Base-by-base conservation (phyloP, 2,113 vertebrate species). In the Athene cunicularia region DNA sequence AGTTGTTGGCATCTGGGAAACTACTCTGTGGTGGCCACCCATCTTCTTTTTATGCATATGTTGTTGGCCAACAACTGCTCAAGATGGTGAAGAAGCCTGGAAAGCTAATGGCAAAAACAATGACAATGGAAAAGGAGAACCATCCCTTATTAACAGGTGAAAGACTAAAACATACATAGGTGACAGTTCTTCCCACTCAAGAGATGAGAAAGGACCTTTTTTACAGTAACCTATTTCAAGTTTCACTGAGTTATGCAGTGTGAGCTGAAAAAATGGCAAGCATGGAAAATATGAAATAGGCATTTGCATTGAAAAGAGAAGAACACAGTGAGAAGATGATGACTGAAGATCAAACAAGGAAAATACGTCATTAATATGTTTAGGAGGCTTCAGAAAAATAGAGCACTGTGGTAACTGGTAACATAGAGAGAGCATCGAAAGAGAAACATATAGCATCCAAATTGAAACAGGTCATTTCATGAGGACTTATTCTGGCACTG, bases 81-180 rank as follows among this genome's bases (percentile, higher is more conserved):
- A 72, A 67, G 33, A 67, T 60, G 13, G 50, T 53, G 19, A 84
- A 67, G 43, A 89, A 60, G 14, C 8, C 33, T 35, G 22, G 12
- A 77, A 17, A 63, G 20, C 16, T 76, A 68, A 63, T 12, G 30
- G 59, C 20, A 91, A 79, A 77, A 27, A 55, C 11, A 41, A 74
- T 0, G 1, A 50, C 50, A 95, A 55, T 3, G 19, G 52, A 74
- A 88, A 86, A 52, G 0, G 0, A 43, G 7, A 45, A 49, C 2
- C 11, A 77, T 39, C 64, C 16, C 50, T 43, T 63, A 47, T 37
- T 67, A 64, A 28, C 2, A 39, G 28, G 16, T 0, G 1, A 56
- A 71, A 68, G 37, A 21, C 17, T 27, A 58, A 80, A 71, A 39
- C 11, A 17, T 18, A 55, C 1, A 6, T 14, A 90, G 56, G 14